Conservation (phyloP, 2,888 invertebrate genomes). For the Trisateles emortualis region DNA sequence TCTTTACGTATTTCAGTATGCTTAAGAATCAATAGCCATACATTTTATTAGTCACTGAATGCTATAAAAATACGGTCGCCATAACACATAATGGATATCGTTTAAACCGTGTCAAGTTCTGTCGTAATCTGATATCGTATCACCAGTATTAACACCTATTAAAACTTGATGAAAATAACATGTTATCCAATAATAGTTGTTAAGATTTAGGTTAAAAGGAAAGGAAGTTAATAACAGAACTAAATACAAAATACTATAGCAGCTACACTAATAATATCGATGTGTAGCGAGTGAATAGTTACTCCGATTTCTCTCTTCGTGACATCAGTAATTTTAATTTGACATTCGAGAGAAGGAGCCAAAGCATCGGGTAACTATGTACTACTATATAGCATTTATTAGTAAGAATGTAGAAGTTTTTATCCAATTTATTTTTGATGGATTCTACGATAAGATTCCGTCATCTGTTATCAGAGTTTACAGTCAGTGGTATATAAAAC, state of each 20-base stretch:
- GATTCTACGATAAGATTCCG: conserved; percentile 11
- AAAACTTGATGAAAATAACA: neutral
- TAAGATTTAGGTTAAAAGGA: neutral
- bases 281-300: too few relatives aligned
- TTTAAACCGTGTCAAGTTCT: too few relatives aligned
- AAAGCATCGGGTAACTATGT: too few relatives aligned
- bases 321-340: too few relatives aligned
- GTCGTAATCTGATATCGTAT: neutral
- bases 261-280: too few relatives aligned
- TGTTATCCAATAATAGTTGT: neutral
- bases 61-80: neutral
- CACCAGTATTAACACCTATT: neutral
- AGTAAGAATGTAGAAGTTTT: neutral
- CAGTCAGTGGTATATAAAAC: neutral
- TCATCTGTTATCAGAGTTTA: conserved; percentile 4
- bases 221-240: neutral
- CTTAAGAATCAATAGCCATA: neutral
- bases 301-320: too few relatives aligned
- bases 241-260: neutral
- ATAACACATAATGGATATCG: neutral
- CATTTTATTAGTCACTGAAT: neutral
- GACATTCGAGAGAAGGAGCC: too few relatives aligned
- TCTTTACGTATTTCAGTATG: neutral
- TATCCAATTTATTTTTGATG: conserved; percentile 4
- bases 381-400: too few relatives aligned